phyloP scores from a whole-genome alignment of 2,797 vertebrate species.

The Protonibea diacanthus region DNA sequence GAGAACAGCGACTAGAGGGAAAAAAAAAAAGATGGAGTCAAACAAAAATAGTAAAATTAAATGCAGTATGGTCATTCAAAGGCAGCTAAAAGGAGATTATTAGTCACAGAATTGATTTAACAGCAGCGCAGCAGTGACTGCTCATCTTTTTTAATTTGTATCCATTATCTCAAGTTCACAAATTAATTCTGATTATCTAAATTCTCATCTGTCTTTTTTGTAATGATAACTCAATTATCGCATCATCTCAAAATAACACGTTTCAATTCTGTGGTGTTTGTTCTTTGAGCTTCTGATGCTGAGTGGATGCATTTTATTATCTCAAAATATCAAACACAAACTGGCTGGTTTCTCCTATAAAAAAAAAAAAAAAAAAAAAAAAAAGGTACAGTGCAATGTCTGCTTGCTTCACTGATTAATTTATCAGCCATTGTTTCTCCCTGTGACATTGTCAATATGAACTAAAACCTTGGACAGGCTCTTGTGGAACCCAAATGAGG shows the following conservation, averaged over 20 bases:
- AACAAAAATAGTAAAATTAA: conserved; percentile 30
- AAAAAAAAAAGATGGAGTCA: conserved; percentile 18
- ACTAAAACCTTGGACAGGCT: not conserved
- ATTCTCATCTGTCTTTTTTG: not conserved
- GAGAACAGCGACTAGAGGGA: conserved; percentile 90
- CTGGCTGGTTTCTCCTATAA: not conserved
- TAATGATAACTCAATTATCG: conserved; percentile 25
- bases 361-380: too few species aligned
- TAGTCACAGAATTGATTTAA: conserved; percentile 31
- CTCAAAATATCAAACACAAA: conserved; percentile 6
- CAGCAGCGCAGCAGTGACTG: not conserved
- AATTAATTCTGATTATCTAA: conserved; percentile 40
- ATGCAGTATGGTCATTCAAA: conserved; percentile 11
- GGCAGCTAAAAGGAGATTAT: conserved; percentile 24
- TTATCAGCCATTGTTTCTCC: not conserved
- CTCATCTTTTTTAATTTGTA: conserved; percentile 8
- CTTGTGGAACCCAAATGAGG: not conserved
- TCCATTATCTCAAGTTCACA: conserved; percentile 28
- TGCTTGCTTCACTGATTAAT: not conserved
- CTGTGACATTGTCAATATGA: not conserved
- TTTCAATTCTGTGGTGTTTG: not conserved
- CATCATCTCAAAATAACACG: conserved; percentile 14
- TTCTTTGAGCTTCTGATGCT: conserved; percentile 5
- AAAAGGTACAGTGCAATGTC: not conserved
- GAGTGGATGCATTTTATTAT: conserved; percentile 3